These are phyloP conservation scores for Mantis religiosa DNA, from an alignment of 2,888 invertebrate species.

Conservation along the genomic window DNA sequence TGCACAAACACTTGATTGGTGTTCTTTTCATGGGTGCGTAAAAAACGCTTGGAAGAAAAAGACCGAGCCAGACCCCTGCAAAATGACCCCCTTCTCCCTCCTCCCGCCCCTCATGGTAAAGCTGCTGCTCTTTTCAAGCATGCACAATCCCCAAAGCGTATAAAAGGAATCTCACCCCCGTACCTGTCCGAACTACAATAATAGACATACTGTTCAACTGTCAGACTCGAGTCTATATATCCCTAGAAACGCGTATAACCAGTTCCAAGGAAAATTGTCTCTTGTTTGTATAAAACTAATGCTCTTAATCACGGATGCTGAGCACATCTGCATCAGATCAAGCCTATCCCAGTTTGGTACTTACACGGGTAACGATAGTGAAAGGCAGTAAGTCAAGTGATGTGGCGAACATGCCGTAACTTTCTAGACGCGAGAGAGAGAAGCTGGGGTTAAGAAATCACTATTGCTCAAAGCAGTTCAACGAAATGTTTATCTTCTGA, in stretches of 20 bases:
- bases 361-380: too few species aligned
- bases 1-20: neutral
- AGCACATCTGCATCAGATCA: too few species aligned
- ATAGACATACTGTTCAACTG: slow-evolving; percentile 14
- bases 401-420: too few species aligned
- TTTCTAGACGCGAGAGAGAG: too few species aligned
- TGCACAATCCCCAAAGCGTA: neutral
- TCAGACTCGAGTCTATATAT: slow-evolving; percentile 2
- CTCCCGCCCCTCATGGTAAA: neutral
- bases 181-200: slow-evolving; percentile 16
- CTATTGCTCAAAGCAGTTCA: too few species aligned
- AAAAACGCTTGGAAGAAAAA: neutral
- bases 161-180: slow-evolving; percentile 7
- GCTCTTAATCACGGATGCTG: too few species aligned
- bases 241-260: neutral
- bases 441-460: too few species aligned
- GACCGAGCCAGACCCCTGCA: neutral
- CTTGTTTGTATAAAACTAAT: neutral
- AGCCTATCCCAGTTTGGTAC: too few species aligned
- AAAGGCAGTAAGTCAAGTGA: too few species aligned
- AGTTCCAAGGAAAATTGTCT: neutral
- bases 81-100: slow-evolving; percentile 1
- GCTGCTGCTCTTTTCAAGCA: slow-evolving; percentile 12
- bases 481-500: too few species aligned
- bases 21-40: neutral